phyloP scores from a whole-genome alignment of 2,888 invertebrate genomes.

The Fragum whitleyi region DNA sequence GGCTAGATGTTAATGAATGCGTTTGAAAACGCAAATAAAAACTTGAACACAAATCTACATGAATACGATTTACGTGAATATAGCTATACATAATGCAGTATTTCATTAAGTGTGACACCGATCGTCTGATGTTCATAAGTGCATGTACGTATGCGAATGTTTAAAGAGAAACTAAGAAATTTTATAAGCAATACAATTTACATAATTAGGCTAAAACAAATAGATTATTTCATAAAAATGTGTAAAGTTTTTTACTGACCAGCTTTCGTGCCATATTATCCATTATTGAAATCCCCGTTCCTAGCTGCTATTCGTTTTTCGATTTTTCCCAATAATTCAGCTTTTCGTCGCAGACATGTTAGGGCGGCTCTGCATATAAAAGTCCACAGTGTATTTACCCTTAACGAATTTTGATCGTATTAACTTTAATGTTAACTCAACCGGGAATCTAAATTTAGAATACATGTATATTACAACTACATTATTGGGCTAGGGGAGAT shows the following conservation, averaged over 20 bases:
- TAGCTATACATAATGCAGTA: too few relatives aligned
- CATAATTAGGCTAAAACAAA: neutral
- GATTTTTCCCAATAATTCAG: constrained; percentile 4
- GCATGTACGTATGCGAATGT: neutral
- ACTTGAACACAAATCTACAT: too few relatives aligned
- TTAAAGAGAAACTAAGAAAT: neutral
- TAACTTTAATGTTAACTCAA: neutral
- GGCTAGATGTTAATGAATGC: too few relatives aligned
- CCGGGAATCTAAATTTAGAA: neutral
- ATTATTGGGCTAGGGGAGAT: neutral
- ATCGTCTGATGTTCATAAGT: too few relatives aligned
- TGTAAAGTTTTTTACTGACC: neutral
- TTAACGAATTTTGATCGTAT: neutral
- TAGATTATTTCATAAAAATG: neutral
- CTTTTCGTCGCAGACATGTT: neutral
- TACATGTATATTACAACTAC: neutral
- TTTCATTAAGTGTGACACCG: too few relatives aligned
- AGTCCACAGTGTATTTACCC: constrained; percentile 1
- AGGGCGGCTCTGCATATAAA: neutral
- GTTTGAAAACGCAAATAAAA: too few relatives aligned
- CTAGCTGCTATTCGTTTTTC: neutral
- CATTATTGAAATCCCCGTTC: neutral
- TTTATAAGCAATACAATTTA: too few relatives aligned
- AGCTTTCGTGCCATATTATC: neutral
- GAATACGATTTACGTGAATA: too few relatives aligned